Percentiles rank a stretch among this genome's conserved stretches.
Evolutionary conservation across 2,113 vertebrate species (phyloP).

Genomic region (Tenrec ecaudatus): DNA sequence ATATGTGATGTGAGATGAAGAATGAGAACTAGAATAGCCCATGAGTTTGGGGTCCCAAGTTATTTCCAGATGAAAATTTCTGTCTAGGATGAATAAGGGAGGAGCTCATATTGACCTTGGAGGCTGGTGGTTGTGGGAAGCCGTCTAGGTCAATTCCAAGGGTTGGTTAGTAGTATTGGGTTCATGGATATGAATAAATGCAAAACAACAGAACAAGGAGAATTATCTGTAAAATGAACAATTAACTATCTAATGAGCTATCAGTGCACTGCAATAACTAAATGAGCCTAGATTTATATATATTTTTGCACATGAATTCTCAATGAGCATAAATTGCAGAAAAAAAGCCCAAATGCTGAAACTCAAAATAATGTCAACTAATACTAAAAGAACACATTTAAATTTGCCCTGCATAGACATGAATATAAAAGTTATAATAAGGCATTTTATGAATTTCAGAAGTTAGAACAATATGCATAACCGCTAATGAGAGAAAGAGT

Average conservation of each 20-base stretch:
- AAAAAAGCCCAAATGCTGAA: background rate
- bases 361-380: constrained; percentile 43
- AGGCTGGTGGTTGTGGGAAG: background rate
- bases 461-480: constrained; percentile 74
- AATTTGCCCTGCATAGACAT: constrained; percentile 57
- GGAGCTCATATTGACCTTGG: background rate
- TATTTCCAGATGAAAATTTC: constrained; percentile 44
- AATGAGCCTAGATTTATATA: constrained; percentile 35
- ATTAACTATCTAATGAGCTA: constrained; percentile 61
- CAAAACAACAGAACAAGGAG: constrained; percentile 38
- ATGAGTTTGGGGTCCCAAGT: background rate
- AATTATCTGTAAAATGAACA: constrained; percentile 58
- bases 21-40: background rate
- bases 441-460: constrained; percentile 73
- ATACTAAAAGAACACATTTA: constrained; percentile 56
- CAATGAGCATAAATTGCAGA: constrained; percentile 34
- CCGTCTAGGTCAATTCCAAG: background rate
- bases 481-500: constrained; percentile 73
- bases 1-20: constrained; percentile 33
- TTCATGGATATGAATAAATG: constrained; percentile 39
- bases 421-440: constrained; percentile 67
- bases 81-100: constrained; percentile 4
- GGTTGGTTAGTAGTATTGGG: background rate
- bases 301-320: constrained; percentile 51
- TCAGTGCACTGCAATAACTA: background rate